Conservation (phyloP, 1,140 invertebrate genomes). For the Calliopsis andreniformis region DNA sequence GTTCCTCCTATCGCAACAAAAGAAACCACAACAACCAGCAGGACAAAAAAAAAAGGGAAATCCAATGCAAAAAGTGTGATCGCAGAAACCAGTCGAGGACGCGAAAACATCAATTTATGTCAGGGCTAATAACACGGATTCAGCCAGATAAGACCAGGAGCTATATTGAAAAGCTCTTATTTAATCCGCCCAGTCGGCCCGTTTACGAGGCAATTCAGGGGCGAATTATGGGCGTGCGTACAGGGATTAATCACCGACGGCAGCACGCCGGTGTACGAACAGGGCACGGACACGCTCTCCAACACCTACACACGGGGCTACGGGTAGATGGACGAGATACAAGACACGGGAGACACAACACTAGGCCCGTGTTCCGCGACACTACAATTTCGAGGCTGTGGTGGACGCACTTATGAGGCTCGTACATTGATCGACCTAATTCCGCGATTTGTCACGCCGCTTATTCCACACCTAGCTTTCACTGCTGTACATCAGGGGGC, state of each 20-base stretch:
- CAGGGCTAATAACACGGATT: slow-evolving; percentile 56
- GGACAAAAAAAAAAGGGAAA: neutral
- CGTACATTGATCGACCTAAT: slow-evolving; percentile 69
- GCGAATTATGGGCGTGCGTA: slow-evolving; percentile 60
- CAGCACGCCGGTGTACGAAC: slow-evolving; percentile 13
- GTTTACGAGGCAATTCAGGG: slow-evolving; percentile 63
- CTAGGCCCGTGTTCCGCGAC: slow-evolving; percentile 19
- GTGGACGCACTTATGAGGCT: slow-evolving; percentile 48
- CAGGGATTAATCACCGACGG: slow-evolving; percentile 58
- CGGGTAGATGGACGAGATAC: slow-evolving; percentile 33
- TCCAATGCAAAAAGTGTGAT: slow-evolving; percentile 5
- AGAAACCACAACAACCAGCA: neutral
- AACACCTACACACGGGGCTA: slow-evolving; percentile 25
- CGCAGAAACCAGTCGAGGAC: slow-evolving; percentile 26
- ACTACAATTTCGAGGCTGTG: slow-evolving; percentile 44
- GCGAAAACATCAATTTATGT: slow-evolving; percentile 47
- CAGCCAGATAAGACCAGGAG: slow-evolving; percentile 60
- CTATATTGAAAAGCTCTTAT: slow-evolving; percentile 60
- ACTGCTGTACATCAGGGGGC: slow-evolving; percentile 58
- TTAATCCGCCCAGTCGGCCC: slow-evolving; percentile 52
- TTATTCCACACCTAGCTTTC: slow-evolving; percentile 73
- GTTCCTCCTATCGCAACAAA: neutral
- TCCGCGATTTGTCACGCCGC: slow-evolving; percentile 73
- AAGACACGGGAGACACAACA: slow-evolving; percentile 14
- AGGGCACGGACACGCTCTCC: slow-evolving; percentile 13